Evolutionary conservation across 2,113 vertebrate genomes (phyloP), one percentile per base, ranked within the genome.

Genomic region (Siniperca knerii): DNA sequence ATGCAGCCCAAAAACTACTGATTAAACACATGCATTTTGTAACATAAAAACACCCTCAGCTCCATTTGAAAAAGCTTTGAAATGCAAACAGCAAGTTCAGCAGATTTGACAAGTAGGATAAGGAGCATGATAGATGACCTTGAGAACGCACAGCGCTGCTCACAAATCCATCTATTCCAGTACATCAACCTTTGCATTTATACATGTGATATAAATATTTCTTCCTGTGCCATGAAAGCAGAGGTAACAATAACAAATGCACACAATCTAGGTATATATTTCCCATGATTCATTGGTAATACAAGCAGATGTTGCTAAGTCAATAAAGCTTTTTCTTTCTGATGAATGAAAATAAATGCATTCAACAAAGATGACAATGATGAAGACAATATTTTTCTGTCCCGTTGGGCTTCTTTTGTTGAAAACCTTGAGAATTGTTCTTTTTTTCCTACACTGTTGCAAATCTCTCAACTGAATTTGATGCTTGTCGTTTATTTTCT

Each of bases 121-220:
- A 92, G 87, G 64, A 85, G 46, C 60, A 55, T 89, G 85, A 93
- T 81, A 67, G 74, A 91, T 93, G 79, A 91, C 84, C 76, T 82
- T 90, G 81, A 79, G 23, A 87, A 75, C 18, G 48, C 44, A 62
- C 58, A 72, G 66, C 72, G 0, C 61, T 58, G 42, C 80, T 78
- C 76, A 83, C 50, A 92, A 81, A 86, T 77, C 87, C 54, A 79
- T 84, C 72, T 61, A 76, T 81, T 82, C 23, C 77, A 80, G 79
- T 82, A 55, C 79, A 78, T 82, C 76, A 67, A 20, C 50, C 66
- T 82, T 76, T 82, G 75, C 37, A 74, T 90, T 89, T 91, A 81
- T 81, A 76, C 61, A 83, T 71, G 44, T 69, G 33, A 85, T 90
- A 52, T 81, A 78, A 82, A 69, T 82, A 80, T 90, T 74, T 84